Evolutionary conservation across 2,797 vertebrate genomes (phyloP), one percentile per base, ranked within the genome.

Genomic region (Rhabdophis nuchalis): DNA sequence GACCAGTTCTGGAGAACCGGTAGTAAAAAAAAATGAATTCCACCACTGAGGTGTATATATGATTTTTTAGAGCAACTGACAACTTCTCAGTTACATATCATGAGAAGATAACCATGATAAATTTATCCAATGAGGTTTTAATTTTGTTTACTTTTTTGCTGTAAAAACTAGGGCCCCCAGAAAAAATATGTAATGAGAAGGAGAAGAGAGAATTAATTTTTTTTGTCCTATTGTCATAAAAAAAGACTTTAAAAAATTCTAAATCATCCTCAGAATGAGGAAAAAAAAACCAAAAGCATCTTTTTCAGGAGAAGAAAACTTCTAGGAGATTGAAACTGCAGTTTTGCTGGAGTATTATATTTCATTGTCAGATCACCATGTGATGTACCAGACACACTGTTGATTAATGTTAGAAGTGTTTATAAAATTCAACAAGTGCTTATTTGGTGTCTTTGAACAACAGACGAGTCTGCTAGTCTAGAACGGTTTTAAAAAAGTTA

Each of bases 321-420:
- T 82, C 41, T 46, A 82, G 36, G 41, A 82, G 41, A 82, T 25
- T 46, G 77, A 46, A 82, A 82, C 77, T 25, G 10, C 23, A 82
- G 41, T 82, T 82, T 82, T 82, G 77, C 77, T 82, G 10, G 23
- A 82, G 77, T 46, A 46, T 82, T 82, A 12, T 8, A 82, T 82
- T 82, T 46, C 36, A 82, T 46, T 82, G 36, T 82, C 77, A 12
- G 41, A 82, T 36, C 36, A 46, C 10, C 41, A 82, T 23, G 10
- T 92, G 90, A 93, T 94, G 93, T 50, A 18, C 1, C 93, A 54
- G 1, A 94, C 94, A 89, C 91, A 92, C 23, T 95, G 23, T 5
- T 20, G 85, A 93, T 96, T 93, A 94, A 72, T 89, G 82, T 93
- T 95, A 94, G 95, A 82, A 46, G 41, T 46, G 77, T 95, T 95